Percentiles rank a stretch among this genome's conserved stretches.
Evolutionary conservation across 2,888 invertebrate species (phyloP).

Genomic region (Drosophila mimica): DNA sequence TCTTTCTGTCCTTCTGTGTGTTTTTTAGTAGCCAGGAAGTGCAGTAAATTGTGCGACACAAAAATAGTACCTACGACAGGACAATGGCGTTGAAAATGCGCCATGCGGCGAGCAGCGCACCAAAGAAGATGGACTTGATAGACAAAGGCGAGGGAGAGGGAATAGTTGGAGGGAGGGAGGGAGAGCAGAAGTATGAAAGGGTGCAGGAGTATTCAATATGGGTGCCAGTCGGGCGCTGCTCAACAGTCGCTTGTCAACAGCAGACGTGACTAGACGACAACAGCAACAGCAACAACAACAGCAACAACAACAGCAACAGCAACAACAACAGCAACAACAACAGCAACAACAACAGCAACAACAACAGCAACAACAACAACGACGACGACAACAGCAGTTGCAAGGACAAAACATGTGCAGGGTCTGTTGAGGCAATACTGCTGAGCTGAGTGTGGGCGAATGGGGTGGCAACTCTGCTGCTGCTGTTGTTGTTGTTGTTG

Average conservation of each 20-base stretch:
- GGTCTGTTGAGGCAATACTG: slow-evolving; percentile 28
- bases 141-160: slow-evolving; percentile 11
- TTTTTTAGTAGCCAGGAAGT: slow-evolving; percentile 66
- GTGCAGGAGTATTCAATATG: slow-evolving; percentile 68
- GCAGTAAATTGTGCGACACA: slow-evolving; percentile 80
- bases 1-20: slow-evolving; percentile 8
- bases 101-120: slow-evolving; percentile 60
- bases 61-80: slow-evolving; percentile 75
- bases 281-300: slow-evolving; percentile 45
- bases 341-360: slow-evolving; percentile 43
- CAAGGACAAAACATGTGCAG: slow-evolving; percentile 63
- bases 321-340: slow-evolving; percentile 42
- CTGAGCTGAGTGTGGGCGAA: slow-evolving; percentile 20
- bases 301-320: slow-evolving; percentile 38
- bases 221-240: slow-evolving; percentile 61
- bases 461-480: slow-evolving; percentile 14
- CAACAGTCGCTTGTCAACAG: slow-evolving; percentile 75
- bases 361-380: slow-evolving; percentile 30
- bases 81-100: slow-evolving; percentile 78
- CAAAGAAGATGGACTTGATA: slow-evolving; percentile 38
- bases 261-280: slow-evolving; percentile 78
- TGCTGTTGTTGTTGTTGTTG: neutral
- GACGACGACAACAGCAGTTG: slow-evolving; percentile 15
- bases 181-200: neutral
- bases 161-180: neutral